Percentiles rank a stretch among this genome's conserved stretches.
phyloP scores from a whole-genome alignment of 2,888 invertebrate species.

The Argynnis bischoffii region DNA sequence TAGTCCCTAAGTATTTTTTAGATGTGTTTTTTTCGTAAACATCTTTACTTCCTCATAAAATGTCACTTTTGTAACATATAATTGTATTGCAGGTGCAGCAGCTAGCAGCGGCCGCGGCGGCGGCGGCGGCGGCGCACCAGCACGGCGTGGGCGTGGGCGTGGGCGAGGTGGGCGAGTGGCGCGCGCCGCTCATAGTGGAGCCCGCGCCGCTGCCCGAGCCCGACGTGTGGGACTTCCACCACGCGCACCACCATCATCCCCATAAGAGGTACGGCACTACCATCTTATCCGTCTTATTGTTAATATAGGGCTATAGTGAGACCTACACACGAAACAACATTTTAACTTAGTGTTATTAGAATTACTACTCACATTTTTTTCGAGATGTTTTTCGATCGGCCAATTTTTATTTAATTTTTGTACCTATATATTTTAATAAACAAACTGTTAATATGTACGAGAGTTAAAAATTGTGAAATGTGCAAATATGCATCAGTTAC shows the following conservation, averaged over 20 bases:
- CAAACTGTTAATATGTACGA: too few species aligned
- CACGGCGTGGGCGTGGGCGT: constrained; percentile 79
- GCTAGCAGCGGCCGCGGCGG: constrained; percentile 90
- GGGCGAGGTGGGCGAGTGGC: constrained; percentile 83
- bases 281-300: neutral
- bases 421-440: too few species aligned
- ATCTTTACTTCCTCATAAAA: neutral
- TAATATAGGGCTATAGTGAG: too few species aligned
- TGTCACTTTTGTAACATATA: neutral
- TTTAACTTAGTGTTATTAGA: too few species aligned
- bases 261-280: constrained; percentile 61
- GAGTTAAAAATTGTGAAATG: too few species aligned
- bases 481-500: too few species aligned
- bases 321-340: too few species aligned
- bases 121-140: constrained; percentile 90
- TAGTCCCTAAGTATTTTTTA: too few species aligned
- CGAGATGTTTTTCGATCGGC: too few species aligned
- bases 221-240: constrained; percentile 70
- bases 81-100: constrained; percentile 84
- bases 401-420: too few species aligned
- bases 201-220: constrained; percentile 73
- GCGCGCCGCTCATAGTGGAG: constrained; percentile 95
- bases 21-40: too few species aligned
- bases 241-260: constrained; percentile 64
- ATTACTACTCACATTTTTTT: too few species aligned